Conservation (phyloP, 2,797 vertebrate species). For the Gallinago solitaria region DNA sequence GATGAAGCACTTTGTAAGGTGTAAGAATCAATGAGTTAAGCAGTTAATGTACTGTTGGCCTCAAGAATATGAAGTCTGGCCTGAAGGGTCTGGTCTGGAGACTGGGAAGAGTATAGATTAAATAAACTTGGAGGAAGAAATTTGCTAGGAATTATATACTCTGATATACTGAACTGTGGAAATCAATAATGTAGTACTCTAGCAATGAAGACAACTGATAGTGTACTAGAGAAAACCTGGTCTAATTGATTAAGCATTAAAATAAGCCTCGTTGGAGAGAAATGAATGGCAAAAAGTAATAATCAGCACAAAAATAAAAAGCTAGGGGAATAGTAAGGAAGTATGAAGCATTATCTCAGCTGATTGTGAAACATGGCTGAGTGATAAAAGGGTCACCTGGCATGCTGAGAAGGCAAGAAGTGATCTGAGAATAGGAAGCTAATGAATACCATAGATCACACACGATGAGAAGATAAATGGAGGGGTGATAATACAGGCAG, state of each 20-base stretch:
- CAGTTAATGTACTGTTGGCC: conserved; percentile 24
- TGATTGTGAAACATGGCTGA: conserved; percentile 19
- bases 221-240: background rate
- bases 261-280: background rate
- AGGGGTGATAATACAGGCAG: conserved; percentile 15
- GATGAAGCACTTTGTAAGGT: conserved; percentile 24
- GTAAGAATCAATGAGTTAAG: conserved; percentile 47
- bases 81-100: background rate
- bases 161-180: background rate
- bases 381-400: conserved; percentile 50
- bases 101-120: background rate
- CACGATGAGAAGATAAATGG: conserved; percentile 19
- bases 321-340: background rate
- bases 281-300: background rate
- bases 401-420: conserved; percentile 55
- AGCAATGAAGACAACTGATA: background rate
- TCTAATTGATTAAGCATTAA: background rate
- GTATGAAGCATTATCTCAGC: background rate
- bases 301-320: background rate
- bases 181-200: background rate
- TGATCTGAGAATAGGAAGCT: conserved; percentile 35
- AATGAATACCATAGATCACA: conserved; percentile 36
- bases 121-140: conserved; percentile 31
- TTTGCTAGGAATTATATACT: conserved; percentile 1
- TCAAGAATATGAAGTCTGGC: conserved; percentile 27